phyloP scores from a whole-genome alignment of 1,140 invertebrate species.

The Copidosoma floridanum region DNA sequence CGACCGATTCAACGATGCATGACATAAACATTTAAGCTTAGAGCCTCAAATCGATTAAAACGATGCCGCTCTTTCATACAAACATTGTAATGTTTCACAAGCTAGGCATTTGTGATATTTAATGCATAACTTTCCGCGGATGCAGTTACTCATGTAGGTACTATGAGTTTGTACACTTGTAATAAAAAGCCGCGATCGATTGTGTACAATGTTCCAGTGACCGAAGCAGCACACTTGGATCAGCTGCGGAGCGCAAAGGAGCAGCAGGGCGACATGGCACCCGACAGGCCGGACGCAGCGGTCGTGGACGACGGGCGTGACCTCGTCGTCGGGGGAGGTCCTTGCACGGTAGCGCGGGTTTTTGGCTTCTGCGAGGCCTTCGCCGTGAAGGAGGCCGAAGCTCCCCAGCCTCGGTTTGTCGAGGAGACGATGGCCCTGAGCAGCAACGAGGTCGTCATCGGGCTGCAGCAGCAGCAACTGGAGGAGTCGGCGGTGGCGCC shows the following conservation, averaged over 20 bases:
- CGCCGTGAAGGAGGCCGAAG: conserved; percentile 40
- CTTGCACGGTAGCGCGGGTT: conserved; percentile 33
- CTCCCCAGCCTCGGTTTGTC: conserved; percentile 8
- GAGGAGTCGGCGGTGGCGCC: neutral
- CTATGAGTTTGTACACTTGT: neutral
- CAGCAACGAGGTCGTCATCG: conserved; percentile 3
- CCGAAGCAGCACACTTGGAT: conserved; percentile 29
- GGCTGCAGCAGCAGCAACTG: no score
- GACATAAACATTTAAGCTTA: no score
- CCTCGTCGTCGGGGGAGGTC: conserved; percentile 40
- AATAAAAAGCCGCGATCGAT: neutral
- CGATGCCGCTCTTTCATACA: no score
- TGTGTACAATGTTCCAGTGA: no score
- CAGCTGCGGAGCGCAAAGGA: no score
- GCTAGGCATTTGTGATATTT: no score
- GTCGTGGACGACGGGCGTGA: conserved; percentile 42
- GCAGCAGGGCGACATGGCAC: conserved; percentile 49
- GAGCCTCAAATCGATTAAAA: no score
- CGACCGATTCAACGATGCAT: no score
- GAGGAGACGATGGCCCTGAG: conserved; percentile 4
- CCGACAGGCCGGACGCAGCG: conserved; percentile 53
- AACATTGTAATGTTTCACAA: no score
- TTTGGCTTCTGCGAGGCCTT: conserved; percentile 17
- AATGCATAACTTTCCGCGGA: no score
- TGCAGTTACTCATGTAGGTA: no score